phyloP scores from a whole-genome alignment of 2,888 invertebrate genomes.

The Lampropteryx suffumata region DNA sequence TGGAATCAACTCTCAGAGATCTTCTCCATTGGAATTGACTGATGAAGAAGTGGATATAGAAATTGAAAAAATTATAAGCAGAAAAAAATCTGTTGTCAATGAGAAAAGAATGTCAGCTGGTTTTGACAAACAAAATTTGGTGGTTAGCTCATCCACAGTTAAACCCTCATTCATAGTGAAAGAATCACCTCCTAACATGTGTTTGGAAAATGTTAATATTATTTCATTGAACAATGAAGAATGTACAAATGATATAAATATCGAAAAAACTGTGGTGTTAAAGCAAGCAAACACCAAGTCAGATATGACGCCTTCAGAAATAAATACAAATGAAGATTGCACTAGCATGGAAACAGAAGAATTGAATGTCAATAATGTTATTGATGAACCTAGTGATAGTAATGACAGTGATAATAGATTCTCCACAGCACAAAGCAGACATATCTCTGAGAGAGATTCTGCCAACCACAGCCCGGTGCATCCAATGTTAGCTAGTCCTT shows the following conservation, averaged over 20 bases:
- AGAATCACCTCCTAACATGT: slow-evolving; percentile 37
- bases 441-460: slow-evolving; percentile 84
- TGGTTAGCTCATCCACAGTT: slow-evolving; percentile 44
- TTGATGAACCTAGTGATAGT: slow-evolving; percentile 61
- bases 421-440: slow-evolving; percentile 65
- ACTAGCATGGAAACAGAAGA: slow-evolving; percentile 54
- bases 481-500: slow-evolving; percentile 86
- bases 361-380: slow-evolving; percentile 58
- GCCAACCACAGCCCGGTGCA: slow-evolving; percentile 91
- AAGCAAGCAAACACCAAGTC: slow-evolving; percentile 52
- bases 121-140: slow-evolving; percentile 48
- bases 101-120: slow-evolving; percentile 65
- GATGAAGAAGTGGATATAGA: slow-evolving; percentile 87
- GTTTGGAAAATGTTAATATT: slow-evolving; percentile 41
- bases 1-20: slow-evolving; percentile 75
- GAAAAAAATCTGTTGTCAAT: slow-evolving; percentile 78
- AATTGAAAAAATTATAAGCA: slow-evolving; percentile 83
- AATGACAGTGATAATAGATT: slow-evolving; percentile 64
- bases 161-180: slow-evolving; percentile 50
- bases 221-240: slow-evolving; percentile 45
- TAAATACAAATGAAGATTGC: slow-evolving; percentile 45
- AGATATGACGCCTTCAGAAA: slow-evolving; percentile 48
- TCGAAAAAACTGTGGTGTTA: slow-evolving; percentile 44
- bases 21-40: slow-evolving; percentile 83
- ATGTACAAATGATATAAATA: slow-evolving; percentile 44